Evolutionary conservation across 2,888 invertebrate species (phyloP), one percentile per base, ranked within the genome.

Genomic region (Eupithecia insigniata): DNA sequence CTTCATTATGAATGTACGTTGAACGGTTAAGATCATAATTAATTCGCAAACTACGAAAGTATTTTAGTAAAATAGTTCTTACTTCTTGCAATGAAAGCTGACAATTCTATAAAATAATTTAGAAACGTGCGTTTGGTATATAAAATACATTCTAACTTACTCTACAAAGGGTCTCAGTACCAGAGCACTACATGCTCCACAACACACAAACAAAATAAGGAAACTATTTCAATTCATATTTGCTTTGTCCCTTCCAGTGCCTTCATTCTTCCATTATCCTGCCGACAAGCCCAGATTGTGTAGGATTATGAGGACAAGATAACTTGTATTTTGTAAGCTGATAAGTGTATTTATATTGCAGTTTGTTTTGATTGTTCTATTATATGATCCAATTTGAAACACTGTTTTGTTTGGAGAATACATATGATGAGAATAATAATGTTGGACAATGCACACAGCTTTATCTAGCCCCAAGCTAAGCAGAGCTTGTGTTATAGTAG

Each of bases 161-260:
- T 34, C n/a, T 32, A 34, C 61, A 62, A n/a, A 32, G 6, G 12
- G 61, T 12, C 10, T 7, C 18, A 34, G 1, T 39, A 0, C 6
- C 34, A 28, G 39, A 34, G 8, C 8, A 36, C 36, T 28, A 60
- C 60, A 67, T 28, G 60, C 30, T 64, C 36, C 26, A 51, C 7
- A 36, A 69, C 64, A 69, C 28, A 46, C 32, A 36, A 62, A 68
- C 39, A 36, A 22, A 64, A 64, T 64, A 70, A 65, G 69, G 69
- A 65, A 70, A 70, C 65, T 58, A 65, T 70, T 70, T 58, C 22
- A 65, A 70, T 70, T 65, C 69, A 70, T 70, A 70, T 70, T 70
- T 70, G 69, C 69, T 65, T 70, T 70, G 69, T 70, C 58, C 69
- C 39, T 70, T 70, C 69, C 65, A 58, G 58, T 36, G 18, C 28